A percentile compares a stretch with the other conserved stretches of the same genome.
Evolutionary conservation across 2,797 vertebrate species (phyloP).

Genomic region (Loris lydekkerianus): DNA sequence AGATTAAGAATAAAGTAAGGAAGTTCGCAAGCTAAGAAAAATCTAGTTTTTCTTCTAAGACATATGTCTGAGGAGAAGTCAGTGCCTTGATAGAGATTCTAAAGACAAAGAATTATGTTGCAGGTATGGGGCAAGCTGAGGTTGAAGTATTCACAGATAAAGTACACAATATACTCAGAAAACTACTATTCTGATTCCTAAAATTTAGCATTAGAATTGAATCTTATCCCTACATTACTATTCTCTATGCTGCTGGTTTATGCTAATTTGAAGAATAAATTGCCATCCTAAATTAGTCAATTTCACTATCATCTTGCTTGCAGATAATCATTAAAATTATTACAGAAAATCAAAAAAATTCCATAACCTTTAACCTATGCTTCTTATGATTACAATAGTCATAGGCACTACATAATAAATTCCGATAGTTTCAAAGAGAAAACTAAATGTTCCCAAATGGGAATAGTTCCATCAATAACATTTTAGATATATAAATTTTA

Average conservation of each 20-base stretch:
- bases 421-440: not conserved
- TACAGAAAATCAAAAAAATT: not conserved
- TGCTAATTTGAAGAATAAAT: not conserved
- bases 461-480: not conserved
- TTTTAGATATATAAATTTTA: not conserved
- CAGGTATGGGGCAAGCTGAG: not conserved
- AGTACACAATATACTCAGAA: accelerated
- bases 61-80: not conserved
- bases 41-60: not conserved
- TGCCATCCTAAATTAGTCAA: not conserved
- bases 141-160: not conserved
- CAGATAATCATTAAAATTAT: constrained; percentile 54
- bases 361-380: not conserved
- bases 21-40: not conserved
- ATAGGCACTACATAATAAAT: not conserved
- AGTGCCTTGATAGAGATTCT: not conserved
- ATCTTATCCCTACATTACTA: not conserved
- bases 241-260: not conserved
- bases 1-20: not conserved
- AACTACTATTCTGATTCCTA: not conserved
- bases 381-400: not conserved
- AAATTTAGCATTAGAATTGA: not conserved
- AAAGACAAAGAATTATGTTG: not conserved
- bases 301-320: not conserved
- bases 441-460: not conserved